Evolutionary conservation across 2,113 vertebrate species (phyloP).

Genomic region (Taurulus bubalis): DNA sequence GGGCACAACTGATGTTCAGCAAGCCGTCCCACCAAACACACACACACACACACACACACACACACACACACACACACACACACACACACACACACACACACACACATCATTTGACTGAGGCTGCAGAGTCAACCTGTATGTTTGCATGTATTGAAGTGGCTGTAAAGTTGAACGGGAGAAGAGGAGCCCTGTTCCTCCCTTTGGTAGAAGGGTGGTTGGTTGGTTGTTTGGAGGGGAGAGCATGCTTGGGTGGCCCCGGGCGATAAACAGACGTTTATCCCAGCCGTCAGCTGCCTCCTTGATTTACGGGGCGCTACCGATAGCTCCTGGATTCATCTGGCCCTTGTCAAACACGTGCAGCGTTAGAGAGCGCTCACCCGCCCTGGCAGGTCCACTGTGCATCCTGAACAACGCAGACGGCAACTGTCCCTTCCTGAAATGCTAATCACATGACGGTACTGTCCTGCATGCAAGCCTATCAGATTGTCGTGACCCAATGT

Average conservation of each 20-base stretch:
- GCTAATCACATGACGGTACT: constrained; percentile 80
- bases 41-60: constrained; percentile 12
- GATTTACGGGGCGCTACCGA: constrained; percentile 95
- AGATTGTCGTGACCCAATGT: constrained; percentile 66
- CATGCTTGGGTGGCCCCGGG: constrained; percentile 83
- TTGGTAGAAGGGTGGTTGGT: constrained; percentile 67
- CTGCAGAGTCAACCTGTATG: constrained; percentile 29
- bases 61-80: constrained; percentile 20
- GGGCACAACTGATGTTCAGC: constrained; percentile 16
- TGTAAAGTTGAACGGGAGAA: constrained; percentile 63
- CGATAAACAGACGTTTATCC: constrained; percentile 98
- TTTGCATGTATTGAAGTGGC: constrained; percentile 47
- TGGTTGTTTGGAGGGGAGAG: constrained; percentile 76
- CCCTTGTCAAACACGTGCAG: constrained; percentile 97
- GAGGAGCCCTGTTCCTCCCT: constrained; percentile 59
- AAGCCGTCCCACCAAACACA: constrained; percentile 1
- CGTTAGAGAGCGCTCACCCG: constrained; percentile 88
- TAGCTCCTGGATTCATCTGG: constrained; percentile 99
- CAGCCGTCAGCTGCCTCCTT: constrained; percentile 99
- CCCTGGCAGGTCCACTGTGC: constrained; percentile 96
- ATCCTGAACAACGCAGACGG: constrained; percentile 88
- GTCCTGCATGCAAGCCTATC: constrained; percentile 77
- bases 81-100: constrained; percentile 22
- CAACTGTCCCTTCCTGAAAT: constrained; percentile 86
- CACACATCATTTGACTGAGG: constrained; percentile 11